These are phyloP conservation scores for Cherax destructor DNA, from an alignment of 1,140 invertebrate species.

Conservation along the genomic window DNA sequence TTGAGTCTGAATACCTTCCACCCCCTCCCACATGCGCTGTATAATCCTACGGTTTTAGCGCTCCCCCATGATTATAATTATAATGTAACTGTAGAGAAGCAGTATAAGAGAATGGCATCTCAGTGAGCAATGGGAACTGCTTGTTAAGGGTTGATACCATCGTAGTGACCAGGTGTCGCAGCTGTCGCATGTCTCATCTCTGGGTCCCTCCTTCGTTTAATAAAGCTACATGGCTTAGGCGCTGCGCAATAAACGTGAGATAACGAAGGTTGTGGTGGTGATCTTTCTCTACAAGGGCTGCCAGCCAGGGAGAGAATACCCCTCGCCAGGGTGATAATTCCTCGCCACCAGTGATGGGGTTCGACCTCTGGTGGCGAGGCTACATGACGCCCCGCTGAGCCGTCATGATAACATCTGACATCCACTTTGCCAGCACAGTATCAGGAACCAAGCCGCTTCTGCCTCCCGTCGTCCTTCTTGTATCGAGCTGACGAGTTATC, in stretches of 20 bases:
- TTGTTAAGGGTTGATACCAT: neutral
- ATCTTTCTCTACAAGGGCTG: neutral
- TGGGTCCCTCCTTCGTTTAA: no score
- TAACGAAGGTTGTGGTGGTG: neutral
- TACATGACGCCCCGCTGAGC: neutral
- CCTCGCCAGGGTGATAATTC: neutral
- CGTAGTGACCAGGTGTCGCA: neutral
- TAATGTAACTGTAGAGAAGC: no score
- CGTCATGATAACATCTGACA: neutral
- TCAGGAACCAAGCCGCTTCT: neutral
- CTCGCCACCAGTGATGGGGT: neutral
- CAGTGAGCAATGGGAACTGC: neutral
- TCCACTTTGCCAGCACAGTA: neutral
- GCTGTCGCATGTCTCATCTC: no score
- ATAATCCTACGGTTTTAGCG: no score
- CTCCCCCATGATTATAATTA: no score
- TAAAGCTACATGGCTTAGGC: no score
- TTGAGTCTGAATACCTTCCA: no score
- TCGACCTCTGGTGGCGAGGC: neutral
- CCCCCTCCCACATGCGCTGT: no score
- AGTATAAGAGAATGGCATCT: no score
- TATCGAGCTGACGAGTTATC: neutral
- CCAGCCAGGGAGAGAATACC: neutral
- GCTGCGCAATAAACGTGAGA: neutral
- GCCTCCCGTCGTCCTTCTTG: neutral